Evolutionary conservation across 2,888 invertebrate species (phyloP).

Genomic region (Acanthococcus lagerstroemiae): DNA sequence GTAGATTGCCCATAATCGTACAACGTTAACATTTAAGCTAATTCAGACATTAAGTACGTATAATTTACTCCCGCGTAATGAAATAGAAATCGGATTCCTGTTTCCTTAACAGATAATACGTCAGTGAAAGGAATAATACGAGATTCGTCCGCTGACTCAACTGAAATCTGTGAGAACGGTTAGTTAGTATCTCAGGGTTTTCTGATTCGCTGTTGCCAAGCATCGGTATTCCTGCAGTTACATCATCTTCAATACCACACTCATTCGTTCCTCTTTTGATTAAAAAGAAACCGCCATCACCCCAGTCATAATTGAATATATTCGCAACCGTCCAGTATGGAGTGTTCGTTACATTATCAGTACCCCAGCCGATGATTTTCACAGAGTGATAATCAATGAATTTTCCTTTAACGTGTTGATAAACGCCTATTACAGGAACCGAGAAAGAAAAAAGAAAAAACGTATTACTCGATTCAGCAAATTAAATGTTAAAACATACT

Average conservation of each 20-base stretch:
- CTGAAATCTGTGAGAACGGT: too few species aligned
- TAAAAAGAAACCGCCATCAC: slow-evolving; percentile 76
- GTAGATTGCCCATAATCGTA: too few species aligned
- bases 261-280: slow-evolving; percentile 69
- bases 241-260: slow-evolving; percentile 61
- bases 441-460: too few species aligned
- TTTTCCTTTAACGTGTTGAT: slow-evolving; percentile 62
- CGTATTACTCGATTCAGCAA: background rate
- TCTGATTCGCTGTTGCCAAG: too few species aligned
- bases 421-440: slow-evolving; percentile 49
- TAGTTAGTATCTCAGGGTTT: too few species aligned
- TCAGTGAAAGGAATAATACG: too few species aligned
- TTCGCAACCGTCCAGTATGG: slow-evolving; percentile 87
- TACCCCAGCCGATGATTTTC: slow-evolving; percentile 61
- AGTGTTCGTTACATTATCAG: slow-evolving; percentile 52
- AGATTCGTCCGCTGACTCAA: too few species aligned
- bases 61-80: too few species aligned
- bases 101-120: too few species aligned
- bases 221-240: slow-evolving; percentile 57
- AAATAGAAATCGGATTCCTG: too few species aligned
- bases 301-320: slow-evolving; percentile 91
- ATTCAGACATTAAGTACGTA: too few species aligned
- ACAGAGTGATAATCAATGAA: slow-evolving; percentile 47
- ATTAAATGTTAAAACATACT: background rate
- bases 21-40: too few species aligned